Evolutionary conservation across 2,797 vertebrate species (phyloP), one percentile per base, ranked within the genome.

Genomic region (Sphenopsis melanotis): DNA sequence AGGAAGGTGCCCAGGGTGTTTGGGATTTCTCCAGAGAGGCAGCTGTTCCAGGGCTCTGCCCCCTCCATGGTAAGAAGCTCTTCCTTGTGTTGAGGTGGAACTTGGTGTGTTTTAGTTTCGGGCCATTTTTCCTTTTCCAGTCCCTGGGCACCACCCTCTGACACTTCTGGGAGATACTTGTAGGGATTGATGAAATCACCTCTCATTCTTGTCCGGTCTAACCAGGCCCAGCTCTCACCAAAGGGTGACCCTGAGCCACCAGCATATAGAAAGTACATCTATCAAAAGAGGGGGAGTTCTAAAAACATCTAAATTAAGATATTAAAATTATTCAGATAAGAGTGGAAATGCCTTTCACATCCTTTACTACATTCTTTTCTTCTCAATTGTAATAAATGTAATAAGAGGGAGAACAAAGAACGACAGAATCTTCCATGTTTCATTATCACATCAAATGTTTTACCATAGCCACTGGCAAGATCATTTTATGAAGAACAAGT

Each of bases 21-120:
- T 78, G 74, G 56, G 30, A 55, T 69, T 8, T 47, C 56, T 12
- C 64, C 56, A 69, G 55, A 60, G 9, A 15, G 6, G 29, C 8
- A 75, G 42, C 36, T 12, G 15, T 15, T 39, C 29, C 47, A 34
- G 39, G 3, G 41, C 56, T 63, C 34, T 47, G 47, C 14, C 34
- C 1, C 6, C 56, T 3, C 5, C 56, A 27, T 1, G 14, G 49
- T 4, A 34, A 53, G 30, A 53, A 61, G 8, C 4, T 55, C 14
- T 30, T 47, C 11, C 47, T 47, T 0, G 0, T 30, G 2, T 5
- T 21, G 20, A 32, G 56, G 9, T 55, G 41, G 17, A 69, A 32
- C 24, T 32, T 34, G 37, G 30, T 34, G 29, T 39, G 24, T 21
- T 69, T 15, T 34, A 22, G 3, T 66, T 59, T 60, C 6, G 34